These are phyloP conservation scores for Onychomys torridus DNA, from an alignment of 2,797 vertebrate genomes.

Conservation along the genomic window DNA sequence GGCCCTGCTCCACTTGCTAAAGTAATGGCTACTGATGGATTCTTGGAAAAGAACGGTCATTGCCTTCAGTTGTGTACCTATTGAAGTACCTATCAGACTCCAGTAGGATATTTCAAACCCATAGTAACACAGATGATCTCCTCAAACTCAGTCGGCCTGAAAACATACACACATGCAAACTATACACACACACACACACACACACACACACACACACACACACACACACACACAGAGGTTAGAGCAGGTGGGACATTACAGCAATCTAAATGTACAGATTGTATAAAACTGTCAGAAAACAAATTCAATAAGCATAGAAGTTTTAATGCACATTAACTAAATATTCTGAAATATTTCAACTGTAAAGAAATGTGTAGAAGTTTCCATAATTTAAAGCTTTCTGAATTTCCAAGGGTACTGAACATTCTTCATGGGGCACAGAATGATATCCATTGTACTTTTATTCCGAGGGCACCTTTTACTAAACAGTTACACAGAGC, in stretches of 20 bases:
- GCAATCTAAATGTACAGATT: background rate
- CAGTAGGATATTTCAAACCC: background rate
- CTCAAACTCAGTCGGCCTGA: background rate
- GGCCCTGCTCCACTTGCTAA: background rate
- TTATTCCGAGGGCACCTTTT: background rate
- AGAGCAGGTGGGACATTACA: background rate
- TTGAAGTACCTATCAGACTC: background rate
- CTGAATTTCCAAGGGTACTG: background rate
- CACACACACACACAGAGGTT: too few species aligned
- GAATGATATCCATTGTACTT: background rate
- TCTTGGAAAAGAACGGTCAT: background rate
- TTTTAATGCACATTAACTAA: background rate
- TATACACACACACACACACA: too few species aligned
- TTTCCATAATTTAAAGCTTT: conserved; percentile 4
- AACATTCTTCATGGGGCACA: background rate
- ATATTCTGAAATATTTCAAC: conserved; percentile 27
- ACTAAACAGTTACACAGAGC: background rate
- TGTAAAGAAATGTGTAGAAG: background rate
- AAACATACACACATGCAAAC: fast-evolving
- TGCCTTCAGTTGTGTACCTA: background rate
- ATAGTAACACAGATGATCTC: background rate
- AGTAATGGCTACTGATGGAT: background rate
- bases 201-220: too few species aligned
- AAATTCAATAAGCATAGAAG: background rate
- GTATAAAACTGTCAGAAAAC: background rate